A percentile compares a stretch with the other conserved stretches of the same genome.
Evolutionary conservation across 2,888 invertebrate genomes (phyloP).

Genomic region (Platerodrilus igneus): DNA sequence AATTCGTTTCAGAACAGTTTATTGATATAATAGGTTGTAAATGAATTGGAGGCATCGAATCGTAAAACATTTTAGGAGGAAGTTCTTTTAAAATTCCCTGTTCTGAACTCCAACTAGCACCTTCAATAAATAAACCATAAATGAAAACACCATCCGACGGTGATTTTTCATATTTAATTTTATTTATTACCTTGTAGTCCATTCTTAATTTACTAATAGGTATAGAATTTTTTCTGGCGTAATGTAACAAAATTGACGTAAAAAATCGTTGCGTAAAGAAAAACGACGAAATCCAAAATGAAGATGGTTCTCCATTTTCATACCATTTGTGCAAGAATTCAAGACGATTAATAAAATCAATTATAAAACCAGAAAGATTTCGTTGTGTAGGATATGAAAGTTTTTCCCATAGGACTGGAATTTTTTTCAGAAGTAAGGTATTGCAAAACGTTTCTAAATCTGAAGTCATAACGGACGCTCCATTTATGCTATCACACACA

Average conservation of each 20-base stretch:
- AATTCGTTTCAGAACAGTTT: no score
- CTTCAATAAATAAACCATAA: no score
- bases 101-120: no score
- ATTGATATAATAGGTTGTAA: no score
- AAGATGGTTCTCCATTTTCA: slow-evolving; percentile 66
- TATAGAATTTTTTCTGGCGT: slow-evolving; percentile 76
- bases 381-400: slow-evolving; percentile 91
- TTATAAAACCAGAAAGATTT: slow-evolving; percentile 74
- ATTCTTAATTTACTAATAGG: slow-evolving; percentile 79
- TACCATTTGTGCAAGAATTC: slow-evolving; percentile 66
- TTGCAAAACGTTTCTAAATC: slow-evolving; percentile 69
- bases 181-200: slow-evolving; percentile 61
- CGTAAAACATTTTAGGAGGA: no score
- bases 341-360: slow-evolving; percentile 72
- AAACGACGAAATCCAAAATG: slow-evolving; percentile 90
- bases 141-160: slow-evolving; percentile 63
- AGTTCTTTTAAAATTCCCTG: no score
- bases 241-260: slow-evolving; percentile 86
- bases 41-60: no score
- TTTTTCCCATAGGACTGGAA: no score
- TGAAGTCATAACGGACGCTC: slow-evolving; percentile 81
- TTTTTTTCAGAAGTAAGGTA: no score
- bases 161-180: slow-evolving; percentile 21
- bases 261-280: slow-evolving; percentile 90
- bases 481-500: slow-evolving; percentile 76